Percentiles rank a stretch among this genome's conserved stretches.
These are phyloP conservation scores for Hylaea fasciaria DNA, from an alignment of 2,888 invertebrate species.

Conservation along the genomic window DNA sequence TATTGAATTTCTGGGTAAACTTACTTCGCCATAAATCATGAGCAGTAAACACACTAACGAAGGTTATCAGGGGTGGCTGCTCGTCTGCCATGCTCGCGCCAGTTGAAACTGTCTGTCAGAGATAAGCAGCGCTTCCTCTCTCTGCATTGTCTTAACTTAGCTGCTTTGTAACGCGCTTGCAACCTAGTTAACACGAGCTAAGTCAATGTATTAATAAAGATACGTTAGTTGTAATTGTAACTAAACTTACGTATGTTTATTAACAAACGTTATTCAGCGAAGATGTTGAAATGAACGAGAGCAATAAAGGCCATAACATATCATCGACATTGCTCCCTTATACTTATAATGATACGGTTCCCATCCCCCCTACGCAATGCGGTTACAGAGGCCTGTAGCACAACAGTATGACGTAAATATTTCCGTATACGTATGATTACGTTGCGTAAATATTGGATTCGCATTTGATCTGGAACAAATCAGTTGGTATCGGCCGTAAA, in stretches of 20 bases:
- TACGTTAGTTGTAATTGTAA: neutral
- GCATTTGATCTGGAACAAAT: slow-evolving; percentile 72
- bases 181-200: slow-evolving; percentile 44
- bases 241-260: no score
- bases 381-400: slow-evolving; percentile 28
- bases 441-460: slow-evolving; percentile 66
- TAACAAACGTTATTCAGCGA: neutral
- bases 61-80: slow-evolving; percentile 19
- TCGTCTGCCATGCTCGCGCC: slow-evolving; percentile 40
- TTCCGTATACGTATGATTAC: slow-evolving; percentile 54
- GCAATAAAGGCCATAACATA: slow-evolving; percentile 5
- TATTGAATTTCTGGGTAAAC: neutral
- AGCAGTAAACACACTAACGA: slow-evolving; percentile 20
- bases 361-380: slow-evolving; percentile 19
- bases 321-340: slow-evolving; percentile 14
- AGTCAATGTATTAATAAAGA: slow-evolving; percentile 1
- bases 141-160: slow-evolving; percentile 62
- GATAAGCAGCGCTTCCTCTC: slow-evolving; percentile 65
- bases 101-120: slow-evolving; percentile 55
- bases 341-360: slow-evolving; percentile 10
- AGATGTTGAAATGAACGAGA: slow-evolving; percentile 1
- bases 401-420: slow-evolving; percentile 46
- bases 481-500: slow-evolving; percentile 66
- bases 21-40: slow-evolving; percentile 22
- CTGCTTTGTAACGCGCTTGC: slow-evolving; percentile 55